Evolutionary conservation across 2,888 invertebrate species (phyloP).

Genomic region (Cosmorhoe ocellata): DNA sequence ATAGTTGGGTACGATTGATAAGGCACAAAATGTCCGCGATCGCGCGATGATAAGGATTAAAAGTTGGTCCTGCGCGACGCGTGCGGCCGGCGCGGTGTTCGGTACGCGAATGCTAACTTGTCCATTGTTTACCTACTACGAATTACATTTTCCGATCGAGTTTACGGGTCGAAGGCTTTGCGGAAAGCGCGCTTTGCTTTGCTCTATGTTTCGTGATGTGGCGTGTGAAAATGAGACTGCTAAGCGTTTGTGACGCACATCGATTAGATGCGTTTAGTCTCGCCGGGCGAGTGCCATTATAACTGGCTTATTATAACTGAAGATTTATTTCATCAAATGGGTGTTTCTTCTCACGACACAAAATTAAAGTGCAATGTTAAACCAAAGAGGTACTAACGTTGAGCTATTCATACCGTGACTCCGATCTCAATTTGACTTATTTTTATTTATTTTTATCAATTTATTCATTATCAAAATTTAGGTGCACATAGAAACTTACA

Average conservation of each 20-base stretch:
- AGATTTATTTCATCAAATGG: too few species aligned
- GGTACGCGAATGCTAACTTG: slow-evolving; percentile 72
- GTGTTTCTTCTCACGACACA: too few species aligned
- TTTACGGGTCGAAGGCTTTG: slow-evolving; percentile 73
- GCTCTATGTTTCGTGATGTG: slow-evolving; percentile 11
- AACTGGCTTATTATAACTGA: not conserved
- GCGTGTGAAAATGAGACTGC: slow-evolving; percentile 16
- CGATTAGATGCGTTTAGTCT: slow-evolving; percentile 8
- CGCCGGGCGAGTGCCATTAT: not conserved
- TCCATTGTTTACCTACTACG: slow-evolving; percentile 73
- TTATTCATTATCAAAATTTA: too few species aligned
- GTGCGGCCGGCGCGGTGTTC: slow-evolving; percentile 68
- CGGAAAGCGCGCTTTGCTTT: slow-evolving; percentile 27
- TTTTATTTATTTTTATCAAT: too few species aligned
- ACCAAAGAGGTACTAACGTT: too few species aligned
- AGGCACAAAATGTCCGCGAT: slow-evolving; percentile 59
- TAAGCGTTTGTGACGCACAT: slow-evolving; percentile 9
- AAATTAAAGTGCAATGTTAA: too few species aligned
- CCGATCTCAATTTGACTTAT: too few species aligned
- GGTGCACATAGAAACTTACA: too few species aligned
- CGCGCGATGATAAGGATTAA: slow-evolving; percentile 49
- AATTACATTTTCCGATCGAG: slow-evolving; percentile 78
- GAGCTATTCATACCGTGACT: too few species aligned
- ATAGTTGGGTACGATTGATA: slow-evolving; percentile 57
- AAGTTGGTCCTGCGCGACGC: slow-evolving; percentile 55